Conservation (phyloP, 2,797 vertebrate genomes). For the Amblyraja radiata region DNA sequence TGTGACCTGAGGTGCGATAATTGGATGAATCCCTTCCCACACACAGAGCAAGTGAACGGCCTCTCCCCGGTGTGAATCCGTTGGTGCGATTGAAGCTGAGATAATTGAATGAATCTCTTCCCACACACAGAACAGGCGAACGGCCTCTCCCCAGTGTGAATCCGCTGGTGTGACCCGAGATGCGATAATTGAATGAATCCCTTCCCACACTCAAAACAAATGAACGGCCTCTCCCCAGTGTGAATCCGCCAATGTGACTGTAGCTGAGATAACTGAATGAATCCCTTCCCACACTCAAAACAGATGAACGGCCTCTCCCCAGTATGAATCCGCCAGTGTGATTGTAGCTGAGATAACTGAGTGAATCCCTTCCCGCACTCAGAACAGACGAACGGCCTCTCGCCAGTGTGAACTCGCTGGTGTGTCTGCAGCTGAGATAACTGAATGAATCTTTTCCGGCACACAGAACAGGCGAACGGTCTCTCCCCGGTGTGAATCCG, state of each 20-base stretch:
- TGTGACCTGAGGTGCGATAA: background rate
- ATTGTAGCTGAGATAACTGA: background rate
- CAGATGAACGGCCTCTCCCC: background rate
- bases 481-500: background rate
- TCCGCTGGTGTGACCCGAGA: too few relatives aligned
- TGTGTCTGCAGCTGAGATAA: background rate
- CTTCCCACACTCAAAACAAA: background rate
- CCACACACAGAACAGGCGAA: too few relatives aligned
- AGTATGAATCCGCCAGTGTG: background rate
- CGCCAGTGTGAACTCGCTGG: background rate
- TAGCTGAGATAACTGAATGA: background rate
- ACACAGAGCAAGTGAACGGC: background rate
- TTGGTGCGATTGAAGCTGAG: too few relatives aligned
- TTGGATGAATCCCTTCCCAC: background rate
- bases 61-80: background rate
- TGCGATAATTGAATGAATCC: background rate
- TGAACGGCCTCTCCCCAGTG: background rate
- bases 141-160: too few relatives aligned
- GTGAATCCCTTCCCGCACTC: background rate
- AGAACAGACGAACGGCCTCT: background rate
- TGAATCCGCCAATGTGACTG: background rate
- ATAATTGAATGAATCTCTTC: too few relatives aligned
- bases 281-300: background rate
- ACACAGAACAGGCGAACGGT: background rate
- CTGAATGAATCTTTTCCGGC: background rate